Percentiles rank a stretch among this genome's conserved stretches.
These are phyloP conservation scores for Periphyllus acericola DNA, from an alignment of 2,888 invertebrate species.

Conservation along the genomic window DNA sequence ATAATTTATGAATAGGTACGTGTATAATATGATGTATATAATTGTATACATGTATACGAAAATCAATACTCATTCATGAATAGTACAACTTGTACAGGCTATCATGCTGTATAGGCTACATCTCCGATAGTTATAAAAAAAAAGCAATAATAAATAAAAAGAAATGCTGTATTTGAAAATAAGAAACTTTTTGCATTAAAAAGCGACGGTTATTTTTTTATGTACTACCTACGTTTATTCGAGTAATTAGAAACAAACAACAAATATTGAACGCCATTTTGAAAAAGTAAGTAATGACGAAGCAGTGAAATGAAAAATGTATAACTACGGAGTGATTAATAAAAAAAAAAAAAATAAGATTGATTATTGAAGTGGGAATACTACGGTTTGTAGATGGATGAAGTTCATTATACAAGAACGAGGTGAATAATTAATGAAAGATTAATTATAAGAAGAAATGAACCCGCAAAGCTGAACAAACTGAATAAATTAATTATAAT, in stretches of 20 bases:
- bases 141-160: neutral
- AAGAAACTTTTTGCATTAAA: neutral
- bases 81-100: too few relatives aligned
- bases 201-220: neutral
- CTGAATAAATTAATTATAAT: neutral
- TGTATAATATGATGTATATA: neutral
- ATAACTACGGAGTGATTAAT: neutral
- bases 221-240: neutral
- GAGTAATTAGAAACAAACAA: neutral
- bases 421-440: neutral
- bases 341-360: neutral
- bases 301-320: neutral
- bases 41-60: too few relatives aligned
- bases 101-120: neutral
- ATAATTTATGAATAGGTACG: neutral
- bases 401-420: neutral
- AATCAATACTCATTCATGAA: neutral
- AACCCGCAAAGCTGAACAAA: too few relatives aligned
- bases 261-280: neutral
- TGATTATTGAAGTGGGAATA: neutral
- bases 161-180: neutral
- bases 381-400: neutral
- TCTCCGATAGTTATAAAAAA: neutral
- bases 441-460: constrained; percentile 4
- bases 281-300: neutral